Evolutionary conservation across 2,113 vertebrate genomes (phyloP), one percentile per base, ranked within the genome.

Genomic region (Heteronetta atricapilla): DNA sequence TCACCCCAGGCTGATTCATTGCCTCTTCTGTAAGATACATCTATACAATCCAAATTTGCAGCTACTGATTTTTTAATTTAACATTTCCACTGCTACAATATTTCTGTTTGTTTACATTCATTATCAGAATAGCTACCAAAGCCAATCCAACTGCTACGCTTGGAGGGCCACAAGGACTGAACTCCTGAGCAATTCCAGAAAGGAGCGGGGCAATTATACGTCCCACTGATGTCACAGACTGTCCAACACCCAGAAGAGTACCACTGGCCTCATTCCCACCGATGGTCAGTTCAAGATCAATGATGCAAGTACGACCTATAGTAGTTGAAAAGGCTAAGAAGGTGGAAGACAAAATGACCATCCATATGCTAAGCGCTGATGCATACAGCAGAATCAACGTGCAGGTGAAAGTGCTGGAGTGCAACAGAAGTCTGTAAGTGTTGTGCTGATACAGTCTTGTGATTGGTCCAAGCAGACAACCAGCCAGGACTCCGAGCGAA

Each of bases 181-280:
- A 96, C 96, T 99, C 99, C 96, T 99, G 99, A 44, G 98, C 97
- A 76, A 99, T 75, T 53, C 99, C 99, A 0, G 99, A 99, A 36
- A 99, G 98, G 13, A 99, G 97, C 0, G 99, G 99, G 4, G 98
- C 99, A 44, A 99, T 17, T 75, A 99, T 96, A 2, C 99, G 98
- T 13, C 98, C 99, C 50, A 99, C 98, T 0, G 99, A 99, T 2
- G 99, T 99, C 60, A 99, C 99, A 0, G 99, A 99, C 97, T 99
- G 99, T 18, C 99, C 99, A 3, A 99, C 95, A 8, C 99, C 99
- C 1, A 99, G 98, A 44, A 99, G 96, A 0, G 98, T 98, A n/a
- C 99, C 99, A 0, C 99, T 98, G 95, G 98, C 98, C 87, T 98
- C 98, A 2, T 91, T 92, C 22, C 98, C 98, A 4, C 99, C 99